Evolutionary conservation across 2,888 invertebrate genomes (phyloP).

Genomic region (Sesia apiformis): DNA sequence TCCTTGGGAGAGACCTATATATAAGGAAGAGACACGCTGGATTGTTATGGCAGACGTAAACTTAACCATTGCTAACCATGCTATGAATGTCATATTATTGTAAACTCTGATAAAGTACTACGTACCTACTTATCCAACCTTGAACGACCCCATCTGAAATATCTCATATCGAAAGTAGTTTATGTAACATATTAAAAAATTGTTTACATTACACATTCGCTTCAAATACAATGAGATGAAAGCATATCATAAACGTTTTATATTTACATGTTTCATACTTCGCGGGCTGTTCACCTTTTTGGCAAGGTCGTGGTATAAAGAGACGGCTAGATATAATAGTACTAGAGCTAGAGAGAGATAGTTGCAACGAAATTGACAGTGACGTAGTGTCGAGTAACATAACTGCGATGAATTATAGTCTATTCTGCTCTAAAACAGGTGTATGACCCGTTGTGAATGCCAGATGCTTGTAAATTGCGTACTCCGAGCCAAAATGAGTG

Average conservation of each 20-base stretch:
- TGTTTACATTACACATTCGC: not conserved
- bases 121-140: too few species aligned
- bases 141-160: too few species aligned
- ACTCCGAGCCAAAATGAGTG: not conserved
- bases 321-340: slow-evolving; percentile 12
- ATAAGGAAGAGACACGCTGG: too few species aligned
- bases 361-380: slow-evolving; percentile 1
- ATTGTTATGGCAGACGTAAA: too few species aligned
- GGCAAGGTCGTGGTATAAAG: slow-evolving; percentile 35
- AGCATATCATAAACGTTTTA: slow-evolving; percentile 1
- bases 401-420: slow-evolving; percentile 12
- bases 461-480: not conserved
- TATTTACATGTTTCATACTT: slow-evolving; percentile 14
- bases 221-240: not conserved
- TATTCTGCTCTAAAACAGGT: slow-evolving; percentile 16
- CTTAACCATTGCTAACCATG: too few species aligned
- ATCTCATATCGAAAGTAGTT: not conserved
- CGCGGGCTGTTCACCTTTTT: slow-evolving; percentile 39
- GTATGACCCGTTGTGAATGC: slow-evolving; percentile 14
- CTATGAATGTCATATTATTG: too few species aligned
- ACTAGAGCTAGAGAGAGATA: slow-evolving; percentile 15
- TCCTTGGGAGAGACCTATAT: too few species aligned
- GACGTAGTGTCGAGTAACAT: slow-evolving; percentile 20
- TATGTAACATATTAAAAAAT: not conserved
- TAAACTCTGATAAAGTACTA: too few species aligned